Conservation (phyloP, 2,797 vertebrate genomes). For the Masticophis lateralis region DNA sequence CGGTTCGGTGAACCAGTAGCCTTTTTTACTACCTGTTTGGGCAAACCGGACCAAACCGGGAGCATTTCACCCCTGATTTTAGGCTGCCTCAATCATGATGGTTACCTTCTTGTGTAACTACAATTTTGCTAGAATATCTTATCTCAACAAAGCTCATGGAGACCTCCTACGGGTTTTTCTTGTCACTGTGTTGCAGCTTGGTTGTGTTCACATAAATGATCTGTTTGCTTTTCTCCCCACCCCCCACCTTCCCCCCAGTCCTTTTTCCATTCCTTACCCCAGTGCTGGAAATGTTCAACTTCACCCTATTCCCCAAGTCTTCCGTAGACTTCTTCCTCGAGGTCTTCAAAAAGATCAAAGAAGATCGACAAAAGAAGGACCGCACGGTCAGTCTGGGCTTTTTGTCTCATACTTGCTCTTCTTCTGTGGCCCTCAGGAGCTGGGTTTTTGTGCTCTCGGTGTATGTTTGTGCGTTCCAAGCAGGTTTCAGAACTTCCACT, state of each 20-base stretch:
- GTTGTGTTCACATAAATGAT: accelerated
- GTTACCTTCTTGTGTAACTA: too few relatives aligned
- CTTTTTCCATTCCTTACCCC: slow-evolving; percentile 72
- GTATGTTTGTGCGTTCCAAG: background rate
- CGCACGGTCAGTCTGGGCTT: slow-evolving; percentile 51
- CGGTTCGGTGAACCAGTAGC: too few relatives aligned
- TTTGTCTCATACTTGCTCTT: background rate
- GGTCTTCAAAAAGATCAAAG: slow-evolving; percentile 72
- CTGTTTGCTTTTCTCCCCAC: background rate
- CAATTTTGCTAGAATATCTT: background rate
- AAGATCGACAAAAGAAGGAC: slow-evolving; percentile 45
- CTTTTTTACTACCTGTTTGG: too few relatives aligned
- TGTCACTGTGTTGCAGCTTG: background rate
- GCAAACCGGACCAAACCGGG: too few relatives aligned
- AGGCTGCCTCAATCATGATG: background rate
- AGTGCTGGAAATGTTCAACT: slow-evolving; percentile 70
- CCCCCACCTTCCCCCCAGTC: slow-evolving; percentile 51
- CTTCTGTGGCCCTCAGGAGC: background rate
- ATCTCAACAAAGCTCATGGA: background rate
- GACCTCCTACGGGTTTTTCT: background rate
- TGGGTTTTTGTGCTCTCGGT: background rate
- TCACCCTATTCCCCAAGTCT: slow-evolving; percentile 63
- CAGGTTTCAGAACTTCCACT: background rate
- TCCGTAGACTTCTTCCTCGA: slow-evolving; percentile 71
- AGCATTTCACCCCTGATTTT: too few relatives aligned